Conservation (phyloP, 2,888 invertebrate species). For the Macrosoma leucophasiata region DNA sequence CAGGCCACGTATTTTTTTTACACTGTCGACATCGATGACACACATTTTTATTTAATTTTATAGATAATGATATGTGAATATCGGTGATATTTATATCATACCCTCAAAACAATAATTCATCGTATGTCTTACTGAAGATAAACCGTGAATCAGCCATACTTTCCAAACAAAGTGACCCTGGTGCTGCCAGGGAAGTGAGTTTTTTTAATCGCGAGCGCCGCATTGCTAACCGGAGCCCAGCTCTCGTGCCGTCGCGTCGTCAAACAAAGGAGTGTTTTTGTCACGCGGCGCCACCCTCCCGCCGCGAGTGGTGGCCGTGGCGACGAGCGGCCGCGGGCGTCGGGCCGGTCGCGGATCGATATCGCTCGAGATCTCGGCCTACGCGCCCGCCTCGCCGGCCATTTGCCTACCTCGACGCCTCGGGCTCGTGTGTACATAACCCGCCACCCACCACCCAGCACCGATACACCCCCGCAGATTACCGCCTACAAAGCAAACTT, state of each 20-base stretch:
- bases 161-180: too few species aligned
- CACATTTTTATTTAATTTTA: conserved; percentile 1
- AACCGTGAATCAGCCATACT: too few species aligned
- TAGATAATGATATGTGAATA: background rate
- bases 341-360: conserved; percentile 65
- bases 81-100: background rate
- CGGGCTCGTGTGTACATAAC: conserved; percentile 73
- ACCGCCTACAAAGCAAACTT: conserved; percentile 76
- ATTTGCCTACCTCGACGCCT: conserved; percentile 76
- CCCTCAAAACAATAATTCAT: too few species aligned
- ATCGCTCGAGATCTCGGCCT: conserved; percentile 72
- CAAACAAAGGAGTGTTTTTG: conserved; percentile 74
- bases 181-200: conserved; percentile 1
- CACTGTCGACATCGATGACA: conserved; percentile 42
- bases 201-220: conserved; percentile 14
- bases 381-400: conserved; percentile 70
- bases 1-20: conserved; percentile 21
- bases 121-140: too few species aligned
- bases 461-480: conserved; percentile 72
- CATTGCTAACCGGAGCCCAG: conserved; percentile 31
- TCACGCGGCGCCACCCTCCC: conserved; percentile 56
- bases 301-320: conserved; percentile 60
- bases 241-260: conserved; percentile 34
- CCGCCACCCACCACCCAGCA: conserved; percentile 62
- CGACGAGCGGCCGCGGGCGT: conserved; percentile 52